Percentiles rank a stretch among this genome's conserved stretches.
These are phyloP conservation scores for Pseudochirops corinnae DNA, from an alignment of 2,797 vertebrate species.

Conservation along the genomic window DNA sequence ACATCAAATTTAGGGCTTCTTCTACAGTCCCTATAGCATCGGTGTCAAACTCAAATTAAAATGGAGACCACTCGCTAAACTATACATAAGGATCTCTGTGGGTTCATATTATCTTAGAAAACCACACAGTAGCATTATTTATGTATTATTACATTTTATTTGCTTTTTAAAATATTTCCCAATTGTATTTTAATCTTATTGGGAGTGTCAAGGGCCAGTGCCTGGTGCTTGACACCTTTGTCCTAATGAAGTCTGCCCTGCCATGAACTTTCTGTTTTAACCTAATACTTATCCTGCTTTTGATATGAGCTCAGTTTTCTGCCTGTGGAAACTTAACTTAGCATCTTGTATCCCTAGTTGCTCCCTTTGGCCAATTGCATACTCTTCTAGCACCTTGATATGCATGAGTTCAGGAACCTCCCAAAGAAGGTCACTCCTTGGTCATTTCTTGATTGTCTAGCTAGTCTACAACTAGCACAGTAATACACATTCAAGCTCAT, in stretches of 20 bases:
- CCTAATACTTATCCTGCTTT: neutral
- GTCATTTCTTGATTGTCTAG: neutral
- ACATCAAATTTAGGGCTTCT: neutral
- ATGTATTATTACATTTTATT: neutral
- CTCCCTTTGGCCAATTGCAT: neutral
- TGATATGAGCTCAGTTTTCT: neutral
- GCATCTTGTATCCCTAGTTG: neutral
- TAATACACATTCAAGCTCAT: neutral
- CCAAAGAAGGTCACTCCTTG: neutral
- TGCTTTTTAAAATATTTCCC: neutral
- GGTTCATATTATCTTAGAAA: neutral
- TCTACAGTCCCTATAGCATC: neutral
- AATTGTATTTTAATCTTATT: neutral
- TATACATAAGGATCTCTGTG: neutral
- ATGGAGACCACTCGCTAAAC: neutral
- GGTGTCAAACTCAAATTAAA: neutral
- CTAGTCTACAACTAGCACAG: neutral
- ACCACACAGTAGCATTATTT: neutral
- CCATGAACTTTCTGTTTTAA: neutral
- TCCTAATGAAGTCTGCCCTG: neutral
- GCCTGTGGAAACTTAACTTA: neutral
- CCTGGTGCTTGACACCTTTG: neutral
- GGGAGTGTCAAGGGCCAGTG: neutral
- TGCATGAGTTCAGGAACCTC: neutral
- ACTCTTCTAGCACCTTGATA: neutral